Conservation (phyloP, 2,888 invertebrate genomes). For the Noctua fimbriata region DNA sequence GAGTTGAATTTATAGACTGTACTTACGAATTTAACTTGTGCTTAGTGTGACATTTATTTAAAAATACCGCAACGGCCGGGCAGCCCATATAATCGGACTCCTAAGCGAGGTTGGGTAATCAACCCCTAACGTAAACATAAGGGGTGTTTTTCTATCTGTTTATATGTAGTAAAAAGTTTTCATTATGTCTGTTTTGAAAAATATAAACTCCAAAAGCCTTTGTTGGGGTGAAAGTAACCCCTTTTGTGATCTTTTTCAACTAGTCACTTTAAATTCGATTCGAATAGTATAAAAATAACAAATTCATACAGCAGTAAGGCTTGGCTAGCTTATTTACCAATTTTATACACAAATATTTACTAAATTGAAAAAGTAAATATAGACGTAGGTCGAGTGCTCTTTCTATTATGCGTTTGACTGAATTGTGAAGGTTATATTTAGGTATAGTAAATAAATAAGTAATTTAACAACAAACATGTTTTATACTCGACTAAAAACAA, state of each 20-base stretch:
- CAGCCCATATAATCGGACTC: slow-evolving; percentile 36
- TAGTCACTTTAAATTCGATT: slow-evolving; percentile 26
- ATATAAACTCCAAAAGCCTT: neutral
- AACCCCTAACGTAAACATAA: slow-evolving; percentile 29
- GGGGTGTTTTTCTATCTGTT: slow-evolving; percentile 27
- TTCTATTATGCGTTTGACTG: neutral
- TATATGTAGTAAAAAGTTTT: slow-evolving; percentile 17
- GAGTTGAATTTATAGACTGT: slow-evolving; percentile 82
- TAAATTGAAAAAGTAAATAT: slow-evolving; percentile 19
- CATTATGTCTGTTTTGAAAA: neutral
- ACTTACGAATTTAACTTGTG: slow-evolving; percentile 73
- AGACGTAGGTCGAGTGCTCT: neutral
- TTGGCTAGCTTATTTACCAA: neutral
- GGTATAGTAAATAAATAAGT: neutral
- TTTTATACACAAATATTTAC: slow-evolving; percentile 27
- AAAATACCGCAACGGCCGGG: slow-evolving; percentile 33
- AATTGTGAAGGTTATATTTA: neutral
- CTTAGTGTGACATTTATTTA: slow-evolving; percentile 62
- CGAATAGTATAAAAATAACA: slow-evolving; percentile 20
- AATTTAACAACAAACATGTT: neutral
- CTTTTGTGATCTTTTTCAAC: slow-evolving; percentile 17
- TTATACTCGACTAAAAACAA: neutral
- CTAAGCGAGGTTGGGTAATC: slow-evolving; percentile 29
- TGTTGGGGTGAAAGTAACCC: neutral
- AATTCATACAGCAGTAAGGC: neutral